These are phyloP conservation scores for Himalopsyche tibetana DNA, from an alignment of 2,888 invertebrate genomes.

Conservation along the genomic window DNA sequence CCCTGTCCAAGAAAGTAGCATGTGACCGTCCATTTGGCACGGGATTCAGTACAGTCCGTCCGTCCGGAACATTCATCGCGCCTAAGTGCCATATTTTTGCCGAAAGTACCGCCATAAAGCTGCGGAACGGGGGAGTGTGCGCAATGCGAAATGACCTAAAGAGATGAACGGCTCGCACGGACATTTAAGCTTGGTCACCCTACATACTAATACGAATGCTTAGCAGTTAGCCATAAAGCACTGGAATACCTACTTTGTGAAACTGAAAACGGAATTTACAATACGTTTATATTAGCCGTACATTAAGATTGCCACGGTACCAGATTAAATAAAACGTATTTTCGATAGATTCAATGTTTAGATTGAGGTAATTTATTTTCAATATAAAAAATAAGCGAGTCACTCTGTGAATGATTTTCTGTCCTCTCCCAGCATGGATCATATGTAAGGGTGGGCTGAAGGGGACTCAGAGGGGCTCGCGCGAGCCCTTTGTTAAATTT, in stretches of 20 bases:
- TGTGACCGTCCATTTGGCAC: conserved; percentile 22
- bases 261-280: conserved; percentile 10
- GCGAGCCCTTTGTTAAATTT: too few species aligned
- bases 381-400: too few species aligned
- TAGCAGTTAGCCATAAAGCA: conserved; percentile 1
- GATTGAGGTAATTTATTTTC: too few species aligned
- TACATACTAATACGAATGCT: conserved; percentile 1
- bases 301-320: background rate
- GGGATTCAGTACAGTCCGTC: background rate
- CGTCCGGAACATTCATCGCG: conserved; percentile 30
- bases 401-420: too few species aligned
- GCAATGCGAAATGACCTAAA: conserved; percentile 28
- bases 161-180: conserved; percentile 26
- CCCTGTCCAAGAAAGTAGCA: conserved; percentile 24
- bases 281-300: background rate
- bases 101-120: conserved; percentile 20
- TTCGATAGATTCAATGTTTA: too few species aligned
- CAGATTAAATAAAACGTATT: too few species aligned
- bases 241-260: background rate
- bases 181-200: conserved; percentile 25
- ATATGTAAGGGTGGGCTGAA: too few species aligned
- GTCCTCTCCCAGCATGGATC: too few species aligned
- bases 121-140: conserved; percentile 16
- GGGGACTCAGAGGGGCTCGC: too few species aligned
- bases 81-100: conserved; percentile 20